Evolutionary conservation across 2,888 invertebrate genomes (phyloP), one percentile per base, ranked within the genome.

Genomic region (Ennomos quercinarius): DNA sequence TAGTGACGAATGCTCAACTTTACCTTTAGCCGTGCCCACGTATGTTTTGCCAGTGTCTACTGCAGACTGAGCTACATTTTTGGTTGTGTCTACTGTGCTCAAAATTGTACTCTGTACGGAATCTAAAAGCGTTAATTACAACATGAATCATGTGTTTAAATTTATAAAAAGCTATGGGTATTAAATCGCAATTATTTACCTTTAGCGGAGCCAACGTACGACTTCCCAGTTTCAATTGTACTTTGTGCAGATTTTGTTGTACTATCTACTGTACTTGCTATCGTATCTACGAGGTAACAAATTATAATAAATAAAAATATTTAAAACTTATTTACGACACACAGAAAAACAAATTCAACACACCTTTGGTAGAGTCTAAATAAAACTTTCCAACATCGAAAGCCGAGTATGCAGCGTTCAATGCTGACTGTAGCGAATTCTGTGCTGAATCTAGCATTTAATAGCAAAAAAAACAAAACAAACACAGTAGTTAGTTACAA

Each of bases 231-330:
- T 52, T 87, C 87, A 61, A 84, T 68, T 37, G 91, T 86, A 59
- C 80, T 80, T 68, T 89, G 87, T 39, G 91, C 89, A 10, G 86
- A 81, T 76, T 88, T 89, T 77, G 87, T 91, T 66, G 91, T 87
- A 66, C 70, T 86, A 78, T 90, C 89, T 80, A 89, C 78, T 61
- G 90, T 80, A 70, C 71, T 81, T 54, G 83, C 77, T 72, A 89
- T 81, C 13, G 87, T 82, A 79, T 89, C 89, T 89, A 87, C 63
- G 76, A 67, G 54, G 64, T 58, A 67, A 70, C 56, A 64, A 61
- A 44, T 57, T 56, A 53, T 50, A 47, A 39, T 39, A 58, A 48
- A 40, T 27, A 37, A 39, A 38, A 45, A 50, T 4, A 36, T 8
- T 10, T 43, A 51, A 10, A 45, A 43, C 27, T 27, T 27, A 27